Evolutionary conservation across 2,888 invertebrate genomes (phyloP).

Genomic region (Galerucella pusilla): DNA sequence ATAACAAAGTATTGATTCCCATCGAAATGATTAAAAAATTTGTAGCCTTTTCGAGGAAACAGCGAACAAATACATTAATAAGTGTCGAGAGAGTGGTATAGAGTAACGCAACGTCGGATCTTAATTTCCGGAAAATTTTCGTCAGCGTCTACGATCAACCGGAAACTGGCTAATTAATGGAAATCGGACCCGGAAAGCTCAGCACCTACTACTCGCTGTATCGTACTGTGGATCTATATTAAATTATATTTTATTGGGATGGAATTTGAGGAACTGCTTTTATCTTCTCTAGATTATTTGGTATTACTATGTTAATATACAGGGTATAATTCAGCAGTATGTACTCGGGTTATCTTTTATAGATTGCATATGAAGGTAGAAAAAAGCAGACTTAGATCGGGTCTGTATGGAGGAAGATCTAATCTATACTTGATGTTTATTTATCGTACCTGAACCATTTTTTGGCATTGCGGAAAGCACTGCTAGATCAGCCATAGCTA

Average conservation of each 20-base stretch:
- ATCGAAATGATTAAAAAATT: too few species aligned
- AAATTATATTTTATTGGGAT: neutral
- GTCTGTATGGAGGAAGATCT: too few species aligned
- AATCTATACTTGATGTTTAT: too few species aligned
- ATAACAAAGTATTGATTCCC: too few species aligned
- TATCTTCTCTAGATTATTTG: neutral
- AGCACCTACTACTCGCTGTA: constrained; percentile 20
- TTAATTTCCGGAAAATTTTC: constrained; percentile 28
- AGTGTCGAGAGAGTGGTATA: neutral
- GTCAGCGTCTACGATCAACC: constrained; percentile 14
- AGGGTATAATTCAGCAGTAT: neutral
- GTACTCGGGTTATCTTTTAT: neutral
- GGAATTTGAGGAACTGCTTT: neutral
- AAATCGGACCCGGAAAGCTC: constrained; percentile 17
- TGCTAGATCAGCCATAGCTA: too few species aligned
- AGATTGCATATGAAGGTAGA: too few species aligned
- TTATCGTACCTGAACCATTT: too few species aligned
- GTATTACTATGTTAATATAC: neutral
- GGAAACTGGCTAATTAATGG: constrained; percentile 28
- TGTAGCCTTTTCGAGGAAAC: too few species aligned
- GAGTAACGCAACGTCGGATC: neutral
- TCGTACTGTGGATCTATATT: neutral
- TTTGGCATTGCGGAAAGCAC: too few species aligned
- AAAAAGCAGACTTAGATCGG: too few species aligned
- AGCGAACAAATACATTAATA: neutral